Conservation (phyloP, 2,113 vertebrate genomes). For the Notothenia rossii region DNA sequence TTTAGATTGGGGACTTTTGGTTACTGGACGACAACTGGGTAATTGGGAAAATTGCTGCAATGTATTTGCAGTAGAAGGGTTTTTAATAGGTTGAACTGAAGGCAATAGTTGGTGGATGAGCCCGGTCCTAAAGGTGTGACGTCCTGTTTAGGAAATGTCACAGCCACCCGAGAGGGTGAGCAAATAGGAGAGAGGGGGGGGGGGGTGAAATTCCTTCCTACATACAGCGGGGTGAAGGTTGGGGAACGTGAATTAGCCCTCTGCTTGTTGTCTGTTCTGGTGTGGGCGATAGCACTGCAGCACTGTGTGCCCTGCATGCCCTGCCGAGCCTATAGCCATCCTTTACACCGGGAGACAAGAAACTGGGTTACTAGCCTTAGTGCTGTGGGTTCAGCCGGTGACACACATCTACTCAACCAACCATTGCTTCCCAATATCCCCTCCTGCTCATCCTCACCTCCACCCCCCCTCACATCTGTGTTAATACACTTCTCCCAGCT, state of each 20-base stretch:
- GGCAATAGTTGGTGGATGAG: slow-evolving; percentile 68
- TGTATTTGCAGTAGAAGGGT: slow-evolving; percentile 61
- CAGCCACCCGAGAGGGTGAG: slow-evolving; percentile 76
- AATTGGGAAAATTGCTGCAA: slow-evolving; percentile 57
- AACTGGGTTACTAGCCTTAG: slow-evolving; percentile 84
- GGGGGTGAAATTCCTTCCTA: slow-evolving; percentile 83
- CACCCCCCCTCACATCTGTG: slow-evolving; percentile 62
- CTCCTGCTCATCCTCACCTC: slow-evolving; percentile 25
- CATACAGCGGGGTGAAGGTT: slow-evolving; percentile 80
- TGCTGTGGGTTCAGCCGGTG: slow-evolving; percentile 77
- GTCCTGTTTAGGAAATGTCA: slow-evolving; percentile 84
- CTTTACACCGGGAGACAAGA: slow-evolving; percentile 49
- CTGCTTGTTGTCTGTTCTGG: slow-evolving; percentile 58
- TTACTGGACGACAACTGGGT: slow-evolving; percentile 27
- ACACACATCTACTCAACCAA: slow-evolving; percentile 77
- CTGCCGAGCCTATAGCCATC: slow-evolving; percentile 67
- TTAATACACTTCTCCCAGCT: slow-evolving; percentile 80
- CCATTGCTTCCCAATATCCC: slow-evolving; percentile 54
- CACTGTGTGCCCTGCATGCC: slow-evolving; percentile 75
- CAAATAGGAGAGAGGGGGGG: slow-evolving; percentile 55
- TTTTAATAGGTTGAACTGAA: slow-evolving; percentile 61
- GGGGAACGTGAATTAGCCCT: slow-evolving; percentile 65
- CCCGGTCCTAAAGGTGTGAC: slow-evolving; percentile 74
- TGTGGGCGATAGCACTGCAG: slow-evolving; percentile 87
- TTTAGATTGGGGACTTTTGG: slow-evolving; percentile 33